A percentile compares a stretch with the other conserved stretches of the same genome.
Evolutionary conservation across 2,888 invertebrate genomes (phyloP).

Genomic region (Autographa pulchrina): DNA sequence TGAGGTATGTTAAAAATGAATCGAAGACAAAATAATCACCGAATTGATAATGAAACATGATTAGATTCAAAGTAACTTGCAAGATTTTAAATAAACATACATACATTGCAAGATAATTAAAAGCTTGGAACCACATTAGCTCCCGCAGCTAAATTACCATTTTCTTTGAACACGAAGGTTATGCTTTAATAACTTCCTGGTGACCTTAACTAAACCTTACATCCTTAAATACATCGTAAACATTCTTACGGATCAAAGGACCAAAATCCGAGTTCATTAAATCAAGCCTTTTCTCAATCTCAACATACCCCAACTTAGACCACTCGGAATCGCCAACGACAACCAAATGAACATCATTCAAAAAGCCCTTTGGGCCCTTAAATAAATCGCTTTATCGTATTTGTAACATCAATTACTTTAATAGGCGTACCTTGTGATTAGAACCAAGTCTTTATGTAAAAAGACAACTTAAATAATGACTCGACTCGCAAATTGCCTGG

Average conservation of each 20-base stretch:
- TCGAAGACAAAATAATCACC: no score
- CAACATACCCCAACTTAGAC: constrained; percentile 42
- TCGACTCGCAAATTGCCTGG: constrained; percentile 31
- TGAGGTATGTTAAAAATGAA: no score
- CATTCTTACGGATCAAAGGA: not conserved
- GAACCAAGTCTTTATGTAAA: constrained; percentile 42
- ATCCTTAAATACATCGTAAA: not conserved
- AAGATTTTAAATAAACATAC: no score
- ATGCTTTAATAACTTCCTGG: not conserved
- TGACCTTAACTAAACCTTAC: not conserved
- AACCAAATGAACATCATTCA: constrained; percentile 69
- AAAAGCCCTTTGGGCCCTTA: constrained; percentile 58
- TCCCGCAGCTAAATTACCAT: not conserved
- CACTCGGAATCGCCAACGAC: constrained; percentile 44
- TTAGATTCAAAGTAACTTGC: no score
- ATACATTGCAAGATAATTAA: no score
- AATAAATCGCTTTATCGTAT: constrained; percentile 68
- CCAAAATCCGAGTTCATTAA: not conserved
- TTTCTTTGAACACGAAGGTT: not conserved
- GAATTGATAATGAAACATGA: no score
- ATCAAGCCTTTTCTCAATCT: constrained; percentile 10
- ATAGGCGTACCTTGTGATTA: constrained; percentile 55
- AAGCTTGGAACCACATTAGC: not conserved
- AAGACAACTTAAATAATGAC: constrained; percentile 40
- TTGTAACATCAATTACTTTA: constrained; percentile 63